Base-by-base conservation (phyloP, 2,888 invertebrate species). In the Eulithis testata region DNA sequence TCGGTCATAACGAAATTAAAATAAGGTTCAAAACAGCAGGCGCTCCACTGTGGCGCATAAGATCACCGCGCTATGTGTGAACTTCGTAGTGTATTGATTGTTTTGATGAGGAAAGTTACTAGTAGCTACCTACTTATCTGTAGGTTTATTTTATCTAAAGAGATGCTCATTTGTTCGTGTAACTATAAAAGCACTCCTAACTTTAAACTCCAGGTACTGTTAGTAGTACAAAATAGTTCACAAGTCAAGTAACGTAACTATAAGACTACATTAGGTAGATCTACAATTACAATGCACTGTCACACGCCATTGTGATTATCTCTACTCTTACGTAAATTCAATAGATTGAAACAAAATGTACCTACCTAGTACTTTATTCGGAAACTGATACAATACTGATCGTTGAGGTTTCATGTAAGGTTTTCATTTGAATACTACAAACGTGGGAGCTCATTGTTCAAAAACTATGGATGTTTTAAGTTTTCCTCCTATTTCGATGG, bases 301-400 rank as follows among this genome's bases (percentile, higher is more conserved):
- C 45, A 31, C 56, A 56, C 56, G 56, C 56, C 5, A 56, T 56
- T 56, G 36, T 55, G n/a, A 55, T 44, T 45, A 40, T 55, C 5
- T n/a, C 6, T 49, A 12, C 11, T 45, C 44, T 55, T 56, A 47
- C 56, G 45, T 45, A 56, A 56, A 31, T 45, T 36, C 27, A 43
- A 21, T 55, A 56, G 45, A 56, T 49, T 40, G 21, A 49, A 58
- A 49, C 57, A 14, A 57, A 11, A 21, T 1, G 31, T 40, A 37
- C 40, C 40, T 40, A 37, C 40, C 40, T 40, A 21, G 21, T 21
- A 8, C 40, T 40, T 8, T 40, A 49, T 49, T 49, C 57, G 49
- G 49, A 58, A 49, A 49, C 37, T 31, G 52, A 31, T 31, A 51
- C 51, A 51, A 51, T 51, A 49, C 49, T 21, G 49, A 49, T 49